Conservation (phyloP, 2,797 vertebrate genomes). For the Microhierax caerulescens region DNA sequence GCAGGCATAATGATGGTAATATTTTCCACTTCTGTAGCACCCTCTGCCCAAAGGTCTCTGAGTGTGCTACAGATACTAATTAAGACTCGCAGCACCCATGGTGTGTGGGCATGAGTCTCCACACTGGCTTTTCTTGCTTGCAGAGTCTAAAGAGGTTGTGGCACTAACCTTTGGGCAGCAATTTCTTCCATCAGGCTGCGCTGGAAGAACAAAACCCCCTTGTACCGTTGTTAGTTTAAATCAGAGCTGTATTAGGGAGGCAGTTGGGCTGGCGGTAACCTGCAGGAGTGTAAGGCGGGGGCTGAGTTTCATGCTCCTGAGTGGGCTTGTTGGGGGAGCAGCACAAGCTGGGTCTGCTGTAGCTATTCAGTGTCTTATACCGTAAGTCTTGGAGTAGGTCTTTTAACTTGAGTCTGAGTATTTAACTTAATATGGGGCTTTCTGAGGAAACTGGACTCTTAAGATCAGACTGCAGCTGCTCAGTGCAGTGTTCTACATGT, state of each 20-base stretch:
- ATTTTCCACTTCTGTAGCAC: constrained; percentile 48
- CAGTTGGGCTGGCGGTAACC: not conserved
- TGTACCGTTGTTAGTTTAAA: not conserved
- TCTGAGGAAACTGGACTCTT: not conserved
- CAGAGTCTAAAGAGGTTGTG: not conserved
- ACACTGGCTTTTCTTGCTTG: not conserved
- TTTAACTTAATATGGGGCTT: not conserved
- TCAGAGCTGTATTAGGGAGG: not conserved
- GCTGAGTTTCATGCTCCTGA: not conserved
- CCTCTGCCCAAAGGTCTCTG: constrained; percentile 9
- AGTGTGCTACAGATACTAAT: not conserved
- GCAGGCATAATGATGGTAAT: constrained; percentile 28
- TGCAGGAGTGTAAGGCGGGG: not conserved
- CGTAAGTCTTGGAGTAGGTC: not conserved
- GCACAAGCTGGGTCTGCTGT: not conserved
- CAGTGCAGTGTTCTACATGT: not conserved
- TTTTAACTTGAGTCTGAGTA: accelerated
- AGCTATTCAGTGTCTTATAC: not conserved
- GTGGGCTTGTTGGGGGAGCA: not conserved
- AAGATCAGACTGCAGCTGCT: not conserved
- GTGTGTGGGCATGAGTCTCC: not conserved
- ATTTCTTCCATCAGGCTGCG: not conserved
- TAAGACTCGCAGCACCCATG: not conserved
- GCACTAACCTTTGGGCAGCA: not conserved
- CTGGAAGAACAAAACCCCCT: not conserved